A percentile compares a stretch with the other conserved stretches of the same genome.
Conservation (phyloP, 2,888 invertebrate species). For the Ochlodes sylvanus region DNA sequence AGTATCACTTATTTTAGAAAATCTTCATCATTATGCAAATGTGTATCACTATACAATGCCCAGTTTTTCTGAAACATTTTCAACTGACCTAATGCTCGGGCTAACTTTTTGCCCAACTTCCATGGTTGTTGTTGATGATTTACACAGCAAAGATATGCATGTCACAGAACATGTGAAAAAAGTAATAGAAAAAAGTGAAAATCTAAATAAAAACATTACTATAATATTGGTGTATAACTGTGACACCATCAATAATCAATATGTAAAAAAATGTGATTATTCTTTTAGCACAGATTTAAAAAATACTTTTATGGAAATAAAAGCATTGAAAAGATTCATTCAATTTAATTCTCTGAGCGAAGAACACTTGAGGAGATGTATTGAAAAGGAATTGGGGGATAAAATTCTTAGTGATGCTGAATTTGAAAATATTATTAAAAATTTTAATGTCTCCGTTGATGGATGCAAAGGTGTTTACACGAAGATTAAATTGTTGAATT, state of each 20-base stretch:
- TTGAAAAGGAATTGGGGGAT: slow-evolving; percentile 60
- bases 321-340: slow-evolving; percentile 58
- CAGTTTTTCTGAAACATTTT: slow-evolving; percentile 61
- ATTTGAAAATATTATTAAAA: slow-evolving; percentile 58
- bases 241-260: slow-evolving; percentile 53
- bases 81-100: slow-evolving; percentile 65
- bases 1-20: slow-evolving; percentile 63
- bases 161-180: slow-evolving; percentile 55
- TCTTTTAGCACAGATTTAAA: slow-evolving; percentile 54
- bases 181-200: slow-evolving; percentile 62
- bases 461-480: slow-evolving; percentile 79
- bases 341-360: slow-evolving; percentile 63
- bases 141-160: slow-evolving; percentile 56
- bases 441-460: slow-evolving; percentile 71
- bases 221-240: slow-evolving; percentile 73
- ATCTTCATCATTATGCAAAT: slow-evolving; percentile 62
- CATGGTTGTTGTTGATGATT: slow-evolving; percentile 69
- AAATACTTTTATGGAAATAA: slow-evolving; percentile 54
- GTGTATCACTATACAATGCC: slow-evolving; percentile 76
- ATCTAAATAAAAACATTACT: slow-evolving; percentile 61
- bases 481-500: slow-evolving; percentile 69
- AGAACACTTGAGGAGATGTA: slow-evolving; percentile 64
- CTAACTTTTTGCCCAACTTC: slow-evolving; percentile 65
- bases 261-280: slow-evolving; percentile 58
- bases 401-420: slow-evolving; percentile 49